Conservation (phyloP, 1,140 invertebrate genomes). For the Zaprionus davidi region DNA sequence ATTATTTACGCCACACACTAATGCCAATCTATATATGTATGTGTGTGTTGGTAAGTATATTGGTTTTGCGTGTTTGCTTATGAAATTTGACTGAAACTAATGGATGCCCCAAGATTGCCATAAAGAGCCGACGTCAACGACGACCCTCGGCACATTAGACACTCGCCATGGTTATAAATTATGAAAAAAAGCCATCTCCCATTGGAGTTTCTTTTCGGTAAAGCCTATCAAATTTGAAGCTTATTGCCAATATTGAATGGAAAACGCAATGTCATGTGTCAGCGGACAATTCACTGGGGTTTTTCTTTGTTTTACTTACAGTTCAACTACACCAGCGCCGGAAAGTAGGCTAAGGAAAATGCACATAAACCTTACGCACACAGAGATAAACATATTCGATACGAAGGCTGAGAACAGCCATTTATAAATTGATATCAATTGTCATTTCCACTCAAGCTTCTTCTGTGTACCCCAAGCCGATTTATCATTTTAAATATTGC, state of each 20-base stretch:
- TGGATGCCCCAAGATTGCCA: slow-evolving; percentile 49
- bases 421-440: slow-evolving; percentile 47
- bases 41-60: slow-evolving; percentile 50
- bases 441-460: slow-evolving; percentile 40
- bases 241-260: slow-evolving; percentile 11
- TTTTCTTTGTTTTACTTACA: neutral
- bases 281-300: neutral
- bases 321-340: neutral
- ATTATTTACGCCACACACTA: slow-evolving; percentile 64
- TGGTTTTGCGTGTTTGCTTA: slow-evolving; percentile 68
- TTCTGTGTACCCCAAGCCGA: slow-evolving; percentile 32
- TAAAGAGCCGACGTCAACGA: slow-evolving; percentile 48
- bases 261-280: slow-evolving; percentile 32
- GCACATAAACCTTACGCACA: neutral
- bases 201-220: neutral
- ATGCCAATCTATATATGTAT: slow-evolving; percentile 49
- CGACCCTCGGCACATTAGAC: slow-evolving; percentile 52
- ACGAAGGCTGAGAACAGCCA: slow-evolving; percentile 10
- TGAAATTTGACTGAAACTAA: slow-evolving; percentile 79
- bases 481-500: slow-evolving; percentile 44
- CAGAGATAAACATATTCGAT: neutral
- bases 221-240: slow-evolving; percentile 9
- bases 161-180: slow-evolving; percentile 29
- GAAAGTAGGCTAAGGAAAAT: slow-evolving; percentile 6
- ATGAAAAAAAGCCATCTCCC: slow-evolving; percentile 17